phyloP scores from a whole-genome alignment of 2,888 invertebrate genomes.

The Dasysyrphus tricinctus region DNA sequence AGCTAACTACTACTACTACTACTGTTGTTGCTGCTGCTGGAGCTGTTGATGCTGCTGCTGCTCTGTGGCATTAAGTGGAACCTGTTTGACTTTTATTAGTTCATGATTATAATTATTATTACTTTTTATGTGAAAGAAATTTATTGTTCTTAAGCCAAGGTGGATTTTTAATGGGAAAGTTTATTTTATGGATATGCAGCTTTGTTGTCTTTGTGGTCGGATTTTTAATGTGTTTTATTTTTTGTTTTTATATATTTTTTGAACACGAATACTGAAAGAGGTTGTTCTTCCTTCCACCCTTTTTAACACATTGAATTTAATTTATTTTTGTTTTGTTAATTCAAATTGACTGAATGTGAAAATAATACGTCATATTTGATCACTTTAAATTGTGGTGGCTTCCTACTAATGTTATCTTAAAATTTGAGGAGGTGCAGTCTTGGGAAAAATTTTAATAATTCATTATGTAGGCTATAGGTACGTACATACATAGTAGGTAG shows the following conservation, averaged over 20 bases:
- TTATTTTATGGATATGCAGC: neutral
- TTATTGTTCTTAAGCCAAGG: conserved; percentile 36
- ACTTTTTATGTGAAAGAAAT: conserved; percentile 39
- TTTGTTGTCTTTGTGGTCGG: conserved; percentile 1
- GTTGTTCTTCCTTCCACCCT: neutral
- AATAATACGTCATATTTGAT: too few species aligned
- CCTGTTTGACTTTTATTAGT: conserved; percentile 46
- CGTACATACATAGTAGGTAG: too few species aligned
- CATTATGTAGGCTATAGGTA: too few species aligned
- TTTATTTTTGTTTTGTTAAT: neutral
- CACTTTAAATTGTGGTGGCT: too few species aligned
- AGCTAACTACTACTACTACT: conserved; percentile 4
- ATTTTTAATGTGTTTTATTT: neutral
- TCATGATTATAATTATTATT: conserved; percentile 43
- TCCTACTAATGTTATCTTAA: too few species aligned
- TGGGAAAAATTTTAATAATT: too few species aligned
- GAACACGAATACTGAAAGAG: neutral
- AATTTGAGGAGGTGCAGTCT: too few species aligned
- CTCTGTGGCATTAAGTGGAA: conserved; percentile 31
- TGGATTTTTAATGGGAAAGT: conserved; percentile 40
- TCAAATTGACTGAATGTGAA: too few species aligned
- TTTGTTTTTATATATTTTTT: neutral
- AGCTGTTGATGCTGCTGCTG: conserved; percentile 31
- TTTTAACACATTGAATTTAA: neutral
- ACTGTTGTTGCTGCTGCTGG: neutral